Percentiles rank a stretch among this genome's conserved stretches.
These are phyloP conservation scores for Ovis aries DNA, from an alignment of 2,113 vertebrate species.

Conservation along the genomic window DNA sequence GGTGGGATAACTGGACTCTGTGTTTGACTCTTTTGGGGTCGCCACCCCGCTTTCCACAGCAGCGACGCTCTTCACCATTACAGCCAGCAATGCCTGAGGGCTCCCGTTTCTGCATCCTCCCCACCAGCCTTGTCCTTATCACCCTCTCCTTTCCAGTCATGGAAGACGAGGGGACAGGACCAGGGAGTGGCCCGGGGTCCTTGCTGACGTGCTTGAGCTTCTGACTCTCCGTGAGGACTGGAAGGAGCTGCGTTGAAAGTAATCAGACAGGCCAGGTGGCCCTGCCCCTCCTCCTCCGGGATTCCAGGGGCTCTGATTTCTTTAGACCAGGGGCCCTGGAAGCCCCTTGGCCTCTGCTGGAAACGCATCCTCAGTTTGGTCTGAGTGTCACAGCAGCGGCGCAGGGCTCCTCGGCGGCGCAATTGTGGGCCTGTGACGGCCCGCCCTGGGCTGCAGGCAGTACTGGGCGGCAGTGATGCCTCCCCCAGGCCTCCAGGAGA, in stretches of 20 bases:
- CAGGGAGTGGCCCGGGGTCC: neutral
- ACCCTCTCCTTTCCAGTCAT: neutral
- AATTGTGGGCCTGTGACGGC: fast-evolving
- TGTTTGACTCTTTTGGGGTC: fast-evolving
- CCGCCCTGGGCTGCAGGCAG: fast-evolving
- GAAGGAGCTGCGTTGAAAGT: fast-evolving
- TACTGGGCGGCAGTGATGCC: neutral
- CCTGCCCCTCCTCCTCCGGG: neutral
- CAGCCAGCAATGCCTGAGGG: fast-evolving
- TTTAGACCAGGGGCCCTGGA: too few relatives aligned
- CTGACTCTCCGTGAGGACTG: too few relatives aligned
- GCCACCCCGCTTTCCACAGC: fast-evolving
- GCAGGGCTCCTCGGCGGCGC: fast-evolving
- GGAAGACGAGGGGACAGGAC: neutral
- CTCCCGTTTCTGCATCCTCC: fast-evolving
- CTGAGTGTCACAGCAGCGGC: fast-evolving
- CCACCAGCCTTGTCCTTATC: too few relatives aligned
- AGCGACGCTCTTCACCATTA: fast-evolving
- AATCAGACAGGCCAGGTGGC: too few relatives aligned
- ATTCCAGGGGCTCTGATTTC: neutral
- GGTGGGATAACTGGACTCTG: neutral
- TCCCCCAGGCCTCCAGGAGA: neutral
- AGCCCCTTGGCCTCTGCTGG: neutral
- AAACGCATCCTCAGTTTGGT: fast-evolving
- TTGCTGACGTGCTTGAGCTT: neutral